Evolutionary conservation across 2,888 invertebrate genomes (phyloP).

Genomic region (Thereva unica): DNA sequence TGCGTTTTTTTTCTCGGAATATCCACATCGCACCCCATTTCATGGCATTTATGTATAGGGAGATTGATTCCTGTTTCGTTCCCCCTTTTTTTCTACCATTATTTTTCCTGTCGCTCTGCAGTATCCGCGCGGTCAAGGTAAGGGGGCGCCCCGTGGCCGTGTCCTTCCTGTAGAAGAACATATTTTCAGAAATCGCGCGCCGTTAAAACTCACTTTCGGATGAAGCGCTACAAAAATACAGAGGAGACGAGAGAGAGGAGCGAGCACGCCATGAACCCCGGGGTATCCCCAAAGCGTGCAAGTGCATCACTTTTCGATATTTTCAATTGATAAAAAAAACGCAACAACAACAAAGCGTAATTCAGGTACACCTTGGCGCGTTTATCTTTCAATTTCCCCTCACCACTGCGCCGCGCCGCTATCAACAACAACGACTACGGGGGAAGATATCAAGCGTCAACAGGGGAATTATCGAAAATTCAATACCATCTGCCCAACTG

Average conservation of each 20-base stretch:
- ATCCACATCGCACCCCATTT: conserved; percentile 15
- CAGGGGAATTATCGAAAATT: conserved; percentile 25
- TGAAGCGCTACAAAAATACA: neutral
- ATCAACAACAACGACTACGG: no score
- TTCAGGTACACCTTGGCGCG: conserved; percentile 14
- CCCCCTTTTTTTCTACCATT: neutral
- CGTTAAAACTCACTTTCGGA: neutral
- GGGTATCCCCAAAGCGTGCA: conserved; percentile 24
- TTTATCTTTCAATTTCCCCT: conserved; percentile 16
- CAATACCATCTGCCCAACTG: conserved; percentile 33
- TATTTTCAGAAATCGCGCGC: neutral
- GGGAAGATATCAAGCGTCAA: conserved; percentile 21
- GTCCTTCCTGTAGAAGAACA: neutral
- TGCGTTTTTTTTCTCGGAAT: neutral
- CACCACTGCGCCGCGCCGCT: neutral
- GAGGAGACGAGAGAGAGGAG: no score
- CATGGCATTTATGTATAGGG: neutral
- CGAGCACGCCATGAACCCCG: conserved; percentile 4
- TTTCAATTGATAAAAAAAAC: conserved; percentile 9
- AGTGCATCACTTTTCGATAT: conserved; percentile 26
- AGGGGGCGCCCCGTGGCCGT: neutral
- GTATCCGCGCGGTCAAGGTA: conserved; percentile 8
- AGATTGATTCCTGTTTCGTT: neutral
- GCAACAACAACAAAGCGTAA: neutral
- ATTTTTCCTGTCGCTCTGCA: conserved; percentile 2